Evolutionary conservation across 2,797 vertebrate species (phyloP).

Genomic region (Sebastes flavidus): DNA sequence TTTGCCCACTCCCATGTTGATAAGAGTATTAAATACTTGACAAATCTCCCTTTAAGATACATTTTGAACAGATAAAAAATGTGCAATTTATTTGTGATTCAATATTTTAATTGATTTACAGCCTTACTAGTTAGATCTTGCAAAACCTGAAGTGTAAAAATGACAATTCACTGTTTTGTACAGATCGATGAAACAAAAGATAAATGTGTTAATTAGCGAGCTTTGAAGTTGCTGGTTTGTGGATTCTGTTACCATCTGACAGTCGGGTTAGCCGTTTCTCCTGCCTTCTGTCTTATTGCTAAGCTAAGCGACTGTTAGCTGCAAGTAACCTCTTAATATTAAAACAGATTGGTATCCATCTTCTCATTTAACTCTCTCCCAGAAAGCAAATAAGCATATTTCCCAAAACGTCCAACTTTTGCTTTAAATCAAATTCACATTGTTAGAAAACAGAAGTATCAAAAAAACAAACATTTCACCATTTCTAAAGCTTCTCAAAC

Average conservation of each 20-base stretch:
- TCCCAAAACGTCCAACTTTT: constrained; percentile 7
- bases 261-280: not conserved
- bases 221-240: not conserved
- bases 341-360: not conserved
- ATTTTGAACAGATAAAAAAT: too few species aligned
- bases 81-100: too few species aligned
- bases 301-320: not conserved
- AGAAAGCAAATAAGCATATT: not conserved
- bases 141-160: not conserved
- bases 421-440: constrained; percentile 45
- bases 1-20: too few species aligned
- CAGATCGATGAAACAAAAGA: not conserved
- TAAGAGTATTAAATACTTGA: too few species aligned
- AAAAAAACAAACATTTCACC: constrained; percentile 17
- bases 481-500: constrained; percentile 42
- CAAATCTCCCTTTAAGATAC: too few species aligned
- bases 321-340: not conserved
- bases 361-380: not conserved
- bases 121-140: not conserved
- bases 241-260: not conserved
- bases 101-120: too few species aligned
- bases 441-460: constrained; percentile 40
- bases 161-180: not conserved
- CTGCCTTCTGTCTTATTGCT: not conserved
- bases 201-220: not conserved